Evolutionary conservation across 2,888 invertebrate species (phyloP).

Genomic region (Rhabditoides inermis): DNA sequence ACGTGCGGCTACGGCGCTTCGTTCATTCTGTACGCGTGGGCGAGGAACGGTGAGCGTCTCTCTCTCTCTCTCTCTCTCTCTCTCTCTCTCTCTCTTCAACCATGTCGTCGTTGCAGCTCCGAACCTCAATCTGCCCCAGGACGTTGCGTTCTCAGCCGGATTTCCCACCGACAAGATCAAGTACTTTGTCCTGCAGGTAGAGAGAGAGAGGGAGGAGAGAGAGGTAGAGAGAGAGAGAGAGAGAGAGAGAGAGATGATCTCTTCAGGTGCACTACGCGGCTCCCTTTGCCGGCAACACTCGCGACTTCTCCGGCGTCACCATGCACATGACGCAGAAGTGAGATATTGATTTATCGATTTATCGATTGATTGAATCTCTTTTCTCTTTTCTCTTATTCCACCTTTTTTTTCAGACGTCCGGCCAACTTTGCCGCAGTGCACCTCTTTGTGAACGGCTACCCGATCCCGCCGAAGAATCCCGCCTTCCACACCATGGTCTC

Average conservation of each 20-base stretch:
- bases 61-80: background rate
- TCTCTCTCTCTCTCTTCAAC: background rate
- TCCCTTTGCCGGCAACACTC: slow-evolving; percentile 51
- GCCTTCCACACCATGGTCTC: slow-evolving; percentile 55
- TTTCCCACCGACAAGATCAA: slow-evolving; percentile 56
- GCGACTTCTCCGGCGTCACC: slow-evolving; percentile 55
- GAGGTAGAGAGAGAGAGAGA: background rate
- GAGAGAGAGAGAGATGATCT: background rate
- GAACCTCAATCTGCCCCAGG: slow-evolving; percentile 57
- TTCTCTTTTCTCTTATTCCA: too few relatives aligned
- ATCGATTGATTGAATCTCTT: too few relatives aligned
- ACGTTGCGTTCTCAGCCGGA: slow-evolving; percentile 60
- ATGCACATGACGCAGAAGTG: slow-evolving; percentile 41
- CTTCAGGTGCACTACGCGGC: slow-evolving; percentile 45
- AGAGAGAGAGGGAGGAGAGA: background rate
- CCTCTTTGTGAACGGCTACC: slow-evolving; percentile 49
- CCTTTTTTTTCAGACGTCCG: too few relatives aligned
- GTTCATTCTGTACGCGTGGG: slow-evolving; percentile 62
- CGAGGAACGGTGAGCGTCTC: slow-evolving; percentile 55
- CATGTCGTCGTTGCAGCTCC: slow-evolving; percentile 53
- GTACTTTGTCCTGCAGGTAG: slow-evolving; percentile 59
- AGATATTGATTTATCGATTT: too few relatives aligned
- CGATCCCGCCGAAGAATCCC: slow-evolving; percentile 51
- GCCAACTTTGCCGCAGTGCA: slow-evolving; percentile 53
- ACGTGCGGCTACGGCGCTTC: slow-evolving; percentile 50